Base-by-base conservation (phyloP, 2,113 vertebrate genomes). In the Cynocephalus volans region DNA sequence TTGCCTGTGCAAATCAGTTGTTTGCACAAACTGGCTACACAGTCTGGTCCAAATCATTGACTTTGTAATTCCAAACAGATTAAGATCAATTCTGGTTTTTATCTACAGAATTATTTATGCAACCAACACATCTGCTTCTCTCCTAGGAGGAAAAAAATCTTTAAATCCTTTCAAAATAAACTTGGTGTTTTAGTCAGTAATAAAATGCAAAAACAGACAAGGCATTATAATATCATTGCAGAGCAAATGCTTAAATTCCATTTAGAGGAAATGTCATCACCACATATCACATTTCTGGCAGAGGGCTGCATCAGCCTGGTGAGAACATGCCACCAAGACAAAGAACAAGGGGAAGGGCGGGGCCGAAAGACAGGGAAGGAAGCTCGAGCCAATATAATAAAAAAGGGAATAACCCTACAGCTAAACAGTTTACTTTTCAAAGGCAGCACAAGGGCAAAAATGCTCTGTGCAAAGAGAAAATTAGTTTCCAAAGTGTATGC, bases 391-490 rank as follows among this genome's bases (percentile, higher is more conserved):
- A 1, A 93, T 79, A 94, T 33, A 97, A 97, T 97, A 69, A 92
- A 97, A 94, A 97, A 95, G 12, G 93, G 97, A 98, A 97, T 97
- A 97, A 85, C 88, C 80, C 97, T 95, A 93, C 67, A 95, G 93
- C 97, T 97, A 96, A 98, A 96, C 96, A 98, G 98, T 98, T 98
- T 98, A 98, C 96, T 99, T 99, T 98, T 98, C 98, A 99, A 99
- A 99, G 99, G 97, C 98, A 99, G 98, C 72, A 97, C 98, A 99
- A 99, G 98, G 99, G 98, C 98, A 98, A 98, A 98, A 99, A 98
- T 91, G 97, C 97, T 98, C 98, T 97, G 62, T 98, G 98, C 93
- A 97, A 98, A 98, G 96, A 98, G 98, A 99, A 99, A 98, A 99
- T 99, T 98, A 99, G 98, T 98, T 99, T 98, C 98, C 97, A 98